Evolutionary conservation across 2,888 invertebrate genomes (phyloP).

Genomic region (Aproaerema taeniolella): DNA sequence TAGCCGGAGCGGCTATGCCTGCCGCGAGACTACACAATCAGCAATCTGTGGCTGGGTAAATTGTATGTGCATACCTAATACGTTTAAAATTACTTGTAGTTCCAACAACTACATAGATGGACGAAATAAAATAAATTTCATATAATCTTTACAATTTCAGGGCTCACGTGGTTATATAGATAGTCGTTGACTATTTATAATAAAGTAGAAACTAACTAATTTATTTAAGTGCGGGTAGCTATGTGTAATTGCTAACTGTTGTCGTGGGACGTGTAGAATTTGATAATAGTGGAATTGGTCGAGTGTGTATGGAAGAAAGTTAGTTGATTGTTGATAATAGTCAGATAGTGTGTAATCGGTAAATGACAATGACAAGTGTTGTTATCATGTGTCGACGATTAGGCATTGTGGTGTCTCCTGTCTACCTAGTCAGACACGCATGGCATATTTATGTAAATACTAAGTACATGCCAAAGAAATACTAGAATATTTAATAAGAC

Average conservation of each 20-base stretch:
- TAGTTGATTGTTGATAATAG: neutral
- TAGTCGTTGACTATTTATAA: no score
- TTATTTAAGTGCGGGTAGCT: neutral
- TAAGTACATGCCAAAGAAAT: neutral
- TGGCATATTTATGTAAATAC: constrained; percentile 11
- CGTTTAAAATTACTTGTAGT: constrained; percentile 26
- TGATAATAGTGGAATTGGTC: no score
- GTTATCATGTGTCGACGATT: constrained; percentile 6
- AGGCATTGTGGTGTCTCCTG: neutral
- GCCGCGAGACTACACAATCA: constrained; percentile 42
- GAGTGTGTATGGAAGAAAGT: constrained; percentile 1
- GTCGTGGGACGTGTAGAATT: no score
- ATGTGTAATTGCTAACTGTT: no score
- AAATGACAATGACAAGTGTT: constrained; percentile 5
- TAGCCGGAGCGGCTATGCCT: constrained; percentile 38
- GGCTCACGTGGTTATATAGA: no score
- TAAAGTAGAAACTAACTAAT: no score
- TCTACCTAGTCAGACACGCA: constrained; percentile 7
- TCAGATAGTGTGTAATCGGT: neutral
- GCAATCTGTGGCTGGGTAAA: constrained; percentile 45
- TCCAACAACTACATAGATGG: constrained; percentile 2
- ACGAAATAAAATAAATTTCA: constrained; percentile 6
- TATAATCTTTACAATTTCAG: neutral
- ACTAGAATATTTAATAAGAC: no score
- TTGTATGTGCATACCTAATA: constrained; percentile 33